These are phyloP conservation scores for Palythoa caribaeorum DNA, from an alignment of 92 coral and sea anemone species.

Conservation along the genomic window DNA sequence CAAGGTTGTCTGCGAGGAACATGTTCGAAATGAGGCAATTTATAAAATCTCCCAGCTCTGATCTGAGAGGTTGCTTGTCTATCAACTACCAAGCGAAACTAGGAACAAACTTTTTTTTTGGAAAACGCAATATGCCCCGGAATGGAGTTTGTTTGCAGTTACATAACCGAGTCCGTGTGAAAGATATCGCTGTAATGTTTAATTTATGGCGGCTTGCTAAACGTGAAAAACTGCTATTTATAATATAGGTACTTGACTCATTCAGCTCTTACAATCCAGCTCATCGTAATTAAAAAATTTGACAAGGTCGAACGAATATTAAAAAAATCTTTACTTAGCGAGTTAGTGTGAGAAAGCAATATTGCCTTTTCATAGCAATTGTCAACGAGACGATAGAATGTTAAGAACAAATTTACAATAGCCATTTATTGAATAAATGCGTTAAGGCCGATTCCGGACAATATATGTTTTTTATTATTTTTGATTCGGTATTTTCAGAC, in stretches of 20 bases:
- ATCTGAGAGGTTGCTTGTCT: not conserved
- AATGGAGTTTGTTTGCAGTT: not conserved
- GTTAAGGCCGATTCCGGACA: not conserved
- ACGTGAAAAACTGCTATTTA: slow-evolving; percentile 82
- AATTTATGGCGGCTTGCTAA: slow-evolving; percentile 77
- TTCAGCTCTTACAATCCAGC: slow-evolving; percentile 46
- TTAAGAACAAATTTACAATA: not conserved
- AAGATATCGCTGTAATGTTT: slow-evolving; percentile 27
- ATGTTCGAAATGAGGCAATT: too few species aligned
- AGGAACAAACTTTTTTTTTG: not conserved
- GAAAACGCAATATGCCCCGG: not conserved
- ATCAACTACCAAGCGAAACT: not conserved
- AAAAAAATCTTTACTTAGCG: slow-evolving; percentile 19
- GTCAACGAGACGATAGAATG: not conserved
- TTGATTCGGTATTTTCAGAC: not conserved
- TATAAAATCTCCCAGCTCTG: too few species aligned
- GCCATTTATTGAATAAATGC: not conserved
- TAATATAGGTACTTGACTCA: slow-evolving; percentile 64
- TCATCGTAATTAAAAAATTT: slow-evolving; percentile 47
- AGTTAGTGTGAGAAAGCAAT: slow-evolving; percentile 4
- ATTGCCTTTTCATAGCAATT: slow-evolving; percentile 21
- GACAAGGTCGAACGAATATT: slow-evolving; percentile 40
- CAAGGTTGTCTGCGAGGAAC: too few species aligned
- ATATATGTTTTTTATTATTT: not conserved
- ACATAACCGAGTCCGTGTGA: not conserved